Base-by-base conservation (phyloP, 2,113 vertebrate species). In the Vulpes lagopus region DNA sequence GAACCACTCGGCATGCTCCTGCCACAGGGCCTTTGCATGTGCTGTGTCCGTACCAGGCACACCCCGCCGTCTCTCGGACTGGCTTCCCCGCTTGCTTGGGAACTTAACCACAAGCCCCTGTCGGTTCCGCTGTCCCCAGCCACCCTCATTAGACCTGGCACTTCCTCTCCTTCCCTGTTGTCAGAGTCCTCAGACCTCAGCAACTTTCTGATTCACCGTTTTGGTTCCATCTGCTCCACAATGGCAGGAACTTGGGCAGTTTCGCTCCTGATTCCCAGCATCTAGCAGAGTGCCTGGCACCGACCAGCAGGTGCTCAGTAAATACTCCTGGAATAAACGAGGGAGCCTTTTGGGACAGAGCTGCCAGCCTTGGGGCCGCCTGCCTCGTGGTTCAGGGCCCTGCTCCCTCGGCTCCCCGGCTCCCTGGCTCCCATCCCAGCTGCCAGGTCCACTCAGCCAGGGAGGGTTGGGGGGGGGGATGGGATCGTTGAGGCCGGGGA, bases 41-140 rank as follows among this genome's bases (percentile, higher is more conserved):
- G 17, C 51, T 0, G 2, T 43, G 49, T 0, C 16, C 8, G 5
- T 12, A 9, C 30, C n/a, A 0, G 4, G 4, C 0, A 0, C 1
- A 8, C 65, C 19, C 53, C 0, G 7, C 57, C 1, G 2, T 32
- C 76, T 91, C 73, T 80, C 69, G 7, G 19, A 25, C 30, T 14
- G 43, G 38, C 65, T 38, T 64, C n/a, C 38, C 22, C 1, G 23
- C 64, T 55, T 81, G 35, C 73, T 32, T 53, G 1, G 22, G 53
- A 76, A 60, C 76, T 23, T 38, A 51, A 27, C 35, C 74, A 17
- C n/a, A 3, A n/a, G 20, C 8, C n/a, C 27, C 30, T 20, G 10
- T 3, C 49, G 2, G 20, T 9, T n/a, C 55, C 16, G 65, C 43
- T 15, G 11, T 17, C 60, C 53, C 15, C 32, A 3, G 49, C 4